phyloP scores from a whole-genome alignment of 2,113 vertebrate species.

The Oncorhynchus mykiss region DNA sequence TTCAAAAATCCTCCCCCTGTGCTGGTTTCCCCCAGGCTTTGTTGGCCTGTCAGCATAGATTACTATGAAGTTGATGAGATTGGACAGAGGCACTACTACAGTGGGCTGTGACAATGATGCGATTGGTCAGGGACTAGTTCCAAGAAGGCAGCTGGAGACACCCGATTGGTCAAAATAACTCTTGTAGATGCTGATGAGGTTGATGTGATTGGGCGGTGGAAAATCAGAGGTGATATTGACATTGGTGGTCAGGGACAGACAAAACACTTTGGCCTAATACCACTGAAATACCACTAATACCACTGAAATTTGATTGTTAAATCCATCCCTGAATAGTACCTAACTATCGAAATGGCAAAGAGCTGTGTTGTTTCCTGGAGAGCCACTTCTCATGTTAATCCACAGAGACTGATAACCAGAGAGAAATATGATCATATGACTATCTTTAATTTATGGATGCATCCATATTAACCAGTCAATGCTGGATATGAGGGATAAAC shows the following conservation, averaged over 20 bases:
- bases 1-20: slow-evolving; percentile 43
- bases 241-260: not conserved
- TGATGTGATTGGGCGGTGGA: slow-evolving; percentile 27
- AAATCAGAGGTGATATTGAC: slow-evolving; percentile 30
- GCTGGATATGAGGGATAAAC: no score
- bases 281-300: not conserved
- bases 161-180: slow-evolving; percentile 35
- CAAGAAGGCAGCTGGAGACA: slow-evolving; percentile 26
- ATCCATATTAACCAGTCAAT: no score
- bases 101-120: slow-evolving; percentile 31
- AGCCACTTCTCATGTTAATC: no score
- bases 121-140: slow-evolving; percentile 43
- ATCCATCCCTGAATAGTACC: no score
- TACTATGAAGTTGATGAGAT: slow-evolving; percentile 58
- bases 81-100: slow-evolving; percentile 49
- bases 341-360: no score
- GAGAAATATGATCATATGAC: no score
- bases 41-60: slow-evolving; percentile 53
- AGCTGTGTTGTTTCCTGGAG: no score
- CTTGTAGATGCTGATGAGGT: slow-evolving; percentile 3
- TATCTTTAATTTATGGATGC: no score
- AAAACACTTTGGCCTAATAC: not conserved
- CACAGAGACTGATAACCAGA: no score
- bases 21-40: slow-evolving; percentile 42
- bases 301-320: no score